Evolutionary conservation across 2,797 vertebrate genomes (phyloP).

Genomic region (Anguilla marmorata): DNA sequence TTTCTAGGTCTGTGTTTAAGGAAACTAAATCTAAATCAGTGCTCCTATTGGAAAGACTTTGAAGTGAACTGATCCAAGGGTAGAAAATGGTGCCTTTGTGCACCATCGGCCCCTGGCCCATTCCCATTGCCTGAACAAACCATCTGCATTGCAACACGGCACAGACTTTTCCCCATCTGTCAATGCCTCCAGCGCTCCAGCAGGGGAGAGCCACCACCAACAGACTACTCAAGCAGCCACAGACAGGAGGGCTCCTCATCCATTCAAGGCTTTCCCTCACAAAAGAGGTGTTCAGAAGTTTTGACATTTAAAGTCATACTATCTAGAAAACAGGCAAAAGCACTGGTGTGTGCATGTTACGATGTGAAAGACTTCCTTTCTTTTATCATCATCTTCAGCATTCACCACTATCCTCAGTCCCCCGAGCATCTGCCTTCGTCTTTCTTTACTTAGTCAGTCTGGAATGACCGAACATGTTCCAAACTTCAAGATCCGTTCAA

Average conservation of each 20-base stretch:
- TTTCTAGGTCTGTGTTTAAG: neutral
- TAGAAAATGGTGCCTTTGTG: neutral
- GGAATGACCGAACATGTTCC: neutral
- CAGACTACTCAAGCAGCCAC: neutral
- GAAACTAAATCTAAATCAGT: neutral
- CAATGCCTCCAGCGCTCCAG: neutral
- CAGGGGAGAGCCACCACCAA: neutral
- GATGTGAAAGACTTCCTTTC: neutral
- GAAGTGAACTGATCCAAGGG: neutral
- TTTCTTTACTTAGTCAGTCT: slow-evolving; percentile 8
- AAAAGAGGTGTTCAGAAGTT: neutral
- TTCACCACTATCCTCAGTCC: neutral
- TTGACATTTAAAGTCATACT: neutral
- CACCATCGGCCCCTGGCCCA: neutral
- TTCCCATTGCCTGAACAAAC: neutral
- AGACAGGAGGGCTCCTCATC: neutral
- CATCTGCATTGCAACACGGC: neutral
- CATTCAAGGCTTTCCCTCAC: neutral
- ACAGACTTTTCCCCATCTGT: slow-evolving; percentile 9
- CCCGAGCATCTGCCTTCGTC: neutral
- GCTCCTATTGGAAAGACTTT: neutral
- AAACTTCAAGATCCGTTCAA: neutral
- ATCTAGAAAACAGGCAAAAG: neutral
- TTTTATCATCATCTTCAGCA: neutral
- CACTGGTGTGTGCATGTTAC: neutral